Evolutionary conservation across 2,797 vertebrate species (phyloP).

Genomic region (Tadarida brasiliensis): DNA sequence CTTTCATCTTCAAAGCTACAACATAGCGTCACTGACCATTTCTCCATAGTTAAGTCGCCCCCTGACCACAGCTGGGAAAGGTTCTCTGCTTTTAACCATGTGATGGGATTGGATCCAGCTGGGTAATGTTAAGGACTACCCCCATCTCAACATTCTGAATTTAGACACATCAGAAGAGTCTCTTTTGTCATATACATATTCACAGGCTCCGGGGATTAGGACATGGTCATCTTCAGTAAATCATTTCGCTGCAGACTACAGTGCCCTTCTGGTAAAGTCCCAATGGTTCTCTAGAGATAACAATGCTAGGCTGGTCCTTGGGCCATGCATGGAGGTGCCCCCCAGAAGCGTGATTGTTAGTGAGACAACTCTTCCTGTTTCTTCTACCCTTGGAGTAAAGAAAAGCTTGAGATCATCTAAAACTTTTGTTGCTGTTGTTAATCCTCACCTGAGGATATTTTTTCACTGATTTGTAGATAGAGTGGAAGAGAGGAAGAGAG

Average conservation of each 20-base stretch:
- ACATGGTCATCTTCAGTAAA: not conserved
- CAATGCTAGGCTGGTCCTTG: not conserved
- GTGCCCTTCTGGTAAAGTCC: not conserved
- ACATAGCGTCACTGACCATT: not conserved
- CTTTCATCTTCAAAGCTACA: not conserved
- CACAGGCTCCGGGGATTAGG: not conserved
- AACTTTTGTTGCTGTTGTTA: not conserved
- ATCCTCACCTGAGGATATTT: too few species aligned
- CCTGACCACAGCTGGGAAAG: not conserved
- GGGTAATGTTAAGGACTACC: not conserved
- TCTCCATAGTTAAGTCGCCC: not conserved
- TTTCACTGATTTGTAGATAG: too few species aligned
- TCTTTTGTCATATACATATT: not conserved
- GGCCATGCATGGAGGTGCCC: not conserved
- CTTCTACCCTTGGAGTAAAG: constrained; percentile 19
- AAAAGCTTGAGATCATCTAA: not conserved
- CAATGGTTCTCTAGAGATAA: not conserved
- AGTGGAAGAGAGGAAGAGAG: too few species aligned
- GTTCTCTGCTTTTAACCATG: not conserved
- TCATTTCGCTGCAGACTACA: not conserved
- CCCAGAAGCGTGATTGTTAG: not conserved
- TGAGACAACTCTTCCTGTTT: not conserved
- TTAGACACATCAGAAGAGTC: not conserved
- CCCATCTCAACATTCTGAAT: not conserved
- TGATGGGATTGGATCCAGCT: not conserved